A percentile compares a stretch with the other conserved stretches of the same genome.
These are phyloP conservation scores for Brachionus rotundiformis DNA, from an alignment of 1,140 invertebrate species.

Conservation along the genomic window DNA sequence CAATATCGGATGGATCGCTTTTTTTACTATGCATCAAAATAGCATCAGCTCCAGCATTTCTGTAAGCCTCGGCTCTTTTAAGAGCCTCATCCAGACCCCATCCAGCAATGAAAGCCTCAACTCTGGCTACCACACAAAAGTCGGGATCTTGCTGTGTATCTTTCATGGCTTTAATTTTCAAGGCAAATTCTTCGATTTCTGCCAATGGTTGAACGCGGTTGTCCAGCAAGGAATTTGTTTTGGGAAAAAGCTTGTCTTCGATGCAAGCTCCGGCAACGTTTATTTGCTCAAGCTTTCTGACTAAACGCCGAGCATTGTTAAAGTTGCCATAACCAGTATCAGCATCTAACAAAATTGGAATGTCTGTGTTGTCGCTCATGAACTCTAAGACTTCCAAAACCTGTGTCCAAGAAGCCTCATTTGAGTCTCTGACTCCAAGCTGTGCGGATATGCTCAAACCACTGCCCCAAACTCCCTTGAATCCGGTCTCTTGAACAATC, in stretches of 20 bases:
- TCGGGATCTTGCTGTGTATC: slow-evolving; percentile 64
- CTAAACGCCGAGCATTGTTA: slow-evolving; percentile 65
- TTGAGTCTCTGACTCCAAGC: slow-evolving; percentile 65
- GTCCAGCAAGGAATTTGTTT: slow-evolving; percentile 66
- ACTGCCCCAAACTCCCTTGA: slow-evolving; percentile 63
- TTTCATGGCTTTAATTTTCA: slow-evolving; percentile 65
- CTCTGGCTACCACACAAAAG: slow-evolving; percentile 65
- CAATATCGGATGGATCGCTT: slow-evolving; percentile 64
- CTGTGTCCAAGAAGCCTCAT: slow-evolving; percentile 67
- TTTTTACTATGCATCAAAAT: slow-evolving; percentile 66
- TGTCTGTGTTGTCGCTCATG: slow-evolving; percentile 65
- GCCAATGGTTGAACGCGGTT: slow-evolving; percentile 64
- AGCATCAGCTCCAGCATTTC: slow-evolving; percentile 65
- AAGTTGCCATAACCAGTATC: slow-evolving; percentile 67
- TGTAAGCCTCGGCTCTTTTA: slow-evolving; percentile 64
- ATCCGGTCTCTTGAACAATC: slow-evolving; percentile 66
- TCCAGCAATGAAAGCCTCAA: slow-evolving; percentile 66
- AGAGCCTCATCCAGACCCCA: slow-evolving; percentile 65
- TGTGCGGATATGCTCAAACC: slow-evolving; percentile 65
- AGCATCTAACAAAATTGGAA: slow-evolving; percentile 66
- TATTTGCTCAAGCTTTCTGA: slow-evolving; percentile 64
- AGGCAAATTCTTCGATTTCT: slow-evolving; percentile 65
- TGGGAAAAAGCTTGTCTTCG: slow-evolving; percentile 66
- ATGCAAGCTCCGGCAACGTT: slow-evolving; percentile 66
- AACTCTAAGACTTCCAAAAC: slow-evolving; percentile 65